Evolutionary conservation across 2,888 invertebrate species (phyloP), one percentile per base, ranked within the genome.

Genomic region (Helicoverpa assulta): DNA sequence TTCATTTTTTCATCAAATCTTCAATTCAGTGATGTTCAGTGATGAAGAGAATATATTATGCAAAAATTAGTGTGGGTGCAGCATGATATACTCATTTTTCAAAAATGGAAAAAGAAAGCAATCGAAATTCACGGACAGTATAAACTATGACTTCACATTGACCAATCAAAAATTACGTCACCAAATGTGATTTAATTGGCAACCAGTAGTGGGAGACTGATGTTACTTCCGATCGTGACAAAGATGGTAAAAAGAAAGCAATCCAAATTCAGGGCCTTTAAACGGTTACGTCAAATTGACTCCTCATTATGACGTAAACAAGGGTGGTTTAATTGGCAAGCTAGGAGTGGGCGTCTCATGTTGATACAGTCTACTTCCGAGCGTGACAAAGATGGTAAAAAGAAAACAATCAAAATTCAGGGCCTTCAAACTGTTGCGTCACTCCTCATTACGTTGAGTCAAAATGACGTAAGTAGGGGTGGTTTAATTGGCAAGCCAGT

Each of bases 341-440:
- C 55, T 66, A 76, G 72, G 64, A 73, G 84, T 87, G 87, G 88
- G 87, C 83, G 88, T 85, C 76, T 81, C 81, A 82, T 89, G 88
- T 90, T 89, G 89, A 91, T 88, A 26, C 26, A 26, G 26, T 26
- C 26, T 40, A 14, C 40, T 40, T 40, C 3, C 40, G 14, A 40
- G 12, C 10, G 10, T 40, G 40, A 40, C 40, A 40, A 40, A 40
- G 14, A 14, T 40, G 40, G 10, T 40, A 40, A 78, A 84, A 85
- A 81, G 85, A 86, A 89, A 89, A 81, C 70, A 71, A 70, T 73
- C 63, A 51, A 33, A 33, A 33, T 33, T 33, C 33, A 33, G 2
- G 33, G 62, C 81, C 68, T 57, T 77, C 50, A 53, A 33, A 50
- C 19, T 4, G 54, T 76, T 55, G 18, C 18, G 33, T 68, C 53